Conservation (phyloP, 2,888 invertebrate species). For the Xestia sexstrigata region DNA sequence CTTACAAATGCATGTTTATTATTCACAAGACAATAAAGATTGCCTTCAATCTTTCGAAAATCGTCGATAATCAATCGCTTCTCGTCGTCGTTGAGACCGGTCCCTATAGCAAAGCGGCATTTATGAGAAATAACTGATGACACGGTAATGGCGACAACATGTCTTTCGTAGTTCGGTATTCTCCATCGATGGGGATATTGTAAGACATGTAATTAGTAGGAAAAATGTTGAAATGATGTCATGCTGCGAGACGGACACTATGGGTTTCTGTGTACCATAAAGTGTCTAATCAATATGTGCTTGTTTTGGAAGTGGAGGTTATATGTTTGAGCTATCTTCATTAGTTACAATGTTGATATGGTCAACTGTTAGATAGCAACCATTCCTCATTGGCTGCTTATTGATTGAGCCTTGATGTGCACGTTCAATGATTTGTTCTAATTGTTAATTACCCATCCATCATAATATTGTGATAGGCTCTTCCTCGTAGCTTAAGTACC, state of each 20-base stretch:
- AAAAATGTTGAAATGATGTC: conserved; percentile 54
- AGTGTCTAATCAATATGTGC: conserved; percentile 13
- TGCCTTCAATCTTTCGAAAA: too few species aligned
- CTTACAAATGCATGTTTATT: too few species aligned
- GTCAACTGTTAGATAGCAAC: conserved; percentile 8
- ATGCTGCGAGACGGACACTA: conserved; percentile 15
- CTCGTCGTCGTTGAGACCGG: background rate
- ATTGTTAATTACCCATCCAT: background rate
- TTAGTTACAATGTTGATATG: background rate
- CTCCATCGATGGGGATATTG: conserved; percentile 45
- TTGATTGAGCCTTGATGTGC: conserved; percentile 3
- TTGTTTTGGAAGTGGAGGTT: conserved; percentile 10
- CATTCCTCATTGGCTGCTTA: background rate
- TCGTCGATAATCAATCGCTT: background rate
- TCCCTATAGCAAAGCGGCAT: conserved; percentile 44
- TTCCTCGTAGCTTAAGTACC: background rate
- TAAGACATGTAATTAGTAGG: conserved; percentile 48
- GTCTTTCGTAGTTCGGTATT: conserved; percentile 58
- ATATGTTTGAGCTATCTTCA: conserved; percentile 17
- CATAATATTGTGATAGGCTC: background rate
- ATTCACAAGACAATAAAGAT: too few species aligned
- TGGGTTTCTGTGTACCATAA: conserved; percentile 34
- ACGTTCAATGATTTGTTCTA: background rate
- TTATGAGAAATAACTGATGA: conserved; percentile 62
- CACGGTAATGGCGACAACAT: conserved; percentile 58